These are phyloP conservation scores for Dromius quadrimaculatus DNA, from an alignment of 2,888 invertebrate genomes.

Conservation along the genomic window DNA sequence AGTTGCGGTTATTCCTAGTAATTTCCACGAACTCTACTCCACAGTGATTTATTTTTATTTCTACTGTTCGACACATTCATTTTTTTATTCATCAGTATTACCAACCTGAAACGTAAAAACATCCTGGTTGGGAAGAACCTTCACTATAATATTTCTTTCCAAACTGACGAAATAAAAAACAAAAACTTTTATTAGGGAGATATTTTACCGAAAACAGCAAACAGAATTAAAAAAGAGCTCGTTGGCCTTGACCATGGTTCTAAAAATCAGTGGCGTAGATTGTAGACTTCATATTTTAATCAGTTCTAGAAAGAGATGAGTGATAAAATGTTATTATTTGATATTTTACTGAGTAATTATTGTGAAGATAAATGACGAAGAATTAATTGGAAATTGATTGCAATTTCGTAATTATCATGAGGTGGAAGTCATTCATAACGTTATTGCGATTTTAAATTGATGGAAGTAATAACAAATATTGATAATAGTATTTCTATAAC, in stretches of 20 bases:
- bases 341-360: conserved; percentile 25
- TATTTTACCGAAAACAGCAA: conserved; percentile 28
- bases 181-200: conserved; percentile 6
- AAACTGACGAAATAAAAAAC: neutral
- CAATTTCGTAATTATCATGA: conserved; percentile 2
- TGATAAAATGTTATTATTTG: conserved; percentile 10
- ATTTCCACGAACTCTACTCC: conserved; percentile 15
- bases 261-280: conserved; percentile 27
- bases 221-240: conserved; percentile 30
- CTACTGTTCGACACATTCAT: neutral
- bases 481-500: no score
- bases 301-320: conserved; percentile 17
- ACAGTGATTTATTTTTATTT: conserved; percentile 15
- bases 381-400: conserved; percentile 28
- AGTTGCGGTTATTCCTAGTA: conserved; percentile 16
- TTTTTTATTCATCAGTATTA: neutral
- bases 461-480: no score
- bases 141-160: conserved; percentile 3
- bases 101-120: neutral
- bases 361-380: neutral
- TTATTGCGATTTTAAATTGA: no score
- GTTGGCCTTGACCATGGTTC: conserved; percentile 31
- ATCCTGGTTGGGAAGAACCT: conserved; percentile 14
- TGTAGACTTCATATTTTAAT: neutral
- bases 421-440: conserved; percentile 4